phyloP scores from a whole-genome alignment of 1,140 invertebrate species.

The Lineus longissimus region DNA sequence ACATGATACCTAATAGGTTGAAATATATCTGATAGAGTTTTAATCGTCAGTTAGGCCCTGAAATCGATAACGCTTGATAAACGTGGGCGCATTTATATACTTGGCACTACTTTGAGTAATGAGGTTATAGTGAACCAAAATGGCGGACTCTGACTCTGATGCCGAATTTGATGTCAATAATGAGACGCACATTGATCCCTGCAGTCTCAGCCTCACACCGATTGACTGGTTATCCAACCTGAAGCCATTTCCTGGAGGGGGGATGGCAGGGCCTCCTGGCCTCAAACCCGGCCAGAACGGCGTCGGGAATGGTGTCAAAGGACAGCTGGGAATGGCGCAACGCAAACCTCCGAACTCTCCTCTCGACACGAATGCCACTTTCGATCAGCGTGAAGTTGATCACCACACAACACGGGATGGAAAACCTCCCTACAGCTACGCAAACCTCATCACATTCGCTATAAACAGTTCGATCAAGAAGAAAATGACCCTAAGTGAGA shows the following conservation, averaged over 20 bases:
- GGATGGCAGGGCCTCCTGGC: conserved; percentile 33
- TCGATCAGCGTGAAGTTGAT: conserved; percentile 34
- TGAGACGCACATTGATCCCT: no score
- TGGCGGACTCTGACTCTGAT: no score
- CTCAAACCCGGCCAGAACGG: conserved; percentile 29
- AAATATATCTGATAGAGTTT: no score
- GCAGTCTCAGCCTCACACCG: conserved; percentile 58
- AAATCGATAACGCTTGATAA: no score
- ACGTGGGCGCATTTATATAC: no score
- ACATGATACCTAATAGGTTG: no score
- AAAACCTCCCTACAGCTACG: conserved; percentile 65
- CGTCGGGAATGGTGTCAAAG: conserved; percentile 20
- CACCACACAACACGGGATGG: conserved; percentile 48
- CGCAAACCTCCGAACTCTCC: conserved; percentile 42
- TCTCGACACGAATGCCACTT: conserved; percentile 38
- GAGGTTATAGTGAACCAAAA: no score
- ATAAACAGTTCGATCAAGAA: conserved; percentile 65
- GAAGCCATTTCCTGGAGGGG: conserved; percentile 52
- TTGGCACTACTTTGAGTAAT: no score
- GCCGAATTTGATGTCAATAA: no score
- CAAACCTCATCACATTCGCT: conserved; percentile 67
- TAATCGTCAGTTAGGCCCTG: no score
- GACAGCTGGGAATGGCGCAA: conserved; percentile 32
- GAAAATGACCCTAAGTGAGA: conserved; percentile 59
- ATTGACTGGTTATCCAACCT: conserved; percentile 61